Percentiles rank a stretch among this genome's conserved stretches.
These are phyloP conservation scores for Fopius arisanus DNA, from an alignment of 1,140 invertebrate genomes.

Conservation along the genomic window DNA sequence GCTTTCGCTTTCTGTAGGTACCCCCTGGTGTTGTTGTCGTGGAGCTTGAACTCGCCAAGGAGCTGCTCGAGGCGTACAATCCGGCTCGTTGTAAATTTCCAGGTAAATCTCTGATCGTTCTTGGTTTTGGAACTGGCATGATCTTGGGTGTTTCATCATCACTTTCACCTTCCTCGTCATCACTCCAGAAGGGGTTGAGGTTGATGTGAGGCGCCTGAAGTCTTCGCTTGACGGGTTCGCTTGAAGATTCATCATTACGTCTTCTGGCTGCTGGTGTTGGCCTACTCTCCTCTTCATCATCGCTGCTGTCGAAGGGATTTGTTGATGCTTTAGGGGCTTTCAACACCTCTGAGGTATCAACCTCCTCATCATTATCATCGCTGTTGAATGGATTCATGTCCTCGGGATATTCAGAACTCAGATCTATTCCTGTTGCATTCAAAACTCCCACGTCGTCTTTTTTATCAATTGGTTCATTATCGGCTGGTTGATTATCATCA, in stretches of 20 bases:
- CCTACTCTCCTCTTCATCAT: slow-evolving; percentile 58
- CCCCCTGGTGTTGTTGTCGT: slow-evolving; percentile 48
- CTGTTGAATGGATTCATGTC: slow-evolving; percentile 81
- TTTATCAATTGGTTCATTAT: neutral
- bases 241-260: slow-evolving; percentile 34
- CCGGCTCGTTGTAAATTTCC: slow-evolving; percentile 40
- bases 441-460: slow-evolving; percentile 10
- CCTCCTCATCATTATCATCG: slow-evolving; percentile 68
- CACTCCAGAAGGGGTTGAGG: slow-evolving; percentile 77
- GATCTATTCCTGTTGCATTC: slow-evolving; percentile 33
- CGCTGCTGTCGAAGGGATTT: slow-evolving; percentile 79
- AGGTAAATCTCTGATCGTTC: slow-evolving; percentile 44
- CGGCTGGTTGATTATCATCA: neutral
- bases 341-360: slow-evolving; percentile 39
- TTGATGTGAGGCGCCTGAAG: slow-evolving; percentile 61
- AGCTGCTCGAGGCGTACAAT: slow-evolving; percentile 54
- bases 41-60: slow-evolving; percentile 54
- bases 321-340: slow-evolving; percentile 49
- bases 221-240: slow-evolving; percentile 46
- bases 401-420: slow-evolving; percentile 71
- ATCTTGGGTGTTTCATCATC: slow-evolving; percentile 38
- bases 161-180: slow-evolving; percentile 68
- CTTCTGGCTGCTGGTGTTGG: slow-evolving; percentile 43
- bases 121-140: slow-evolving; percentile 68
- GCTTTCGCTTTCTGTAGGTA: slow-evolving; percentile 71